Conservation (phyloP, 2,113 vertebrate genomes). For the Spermophilus dauricus region DNA sequence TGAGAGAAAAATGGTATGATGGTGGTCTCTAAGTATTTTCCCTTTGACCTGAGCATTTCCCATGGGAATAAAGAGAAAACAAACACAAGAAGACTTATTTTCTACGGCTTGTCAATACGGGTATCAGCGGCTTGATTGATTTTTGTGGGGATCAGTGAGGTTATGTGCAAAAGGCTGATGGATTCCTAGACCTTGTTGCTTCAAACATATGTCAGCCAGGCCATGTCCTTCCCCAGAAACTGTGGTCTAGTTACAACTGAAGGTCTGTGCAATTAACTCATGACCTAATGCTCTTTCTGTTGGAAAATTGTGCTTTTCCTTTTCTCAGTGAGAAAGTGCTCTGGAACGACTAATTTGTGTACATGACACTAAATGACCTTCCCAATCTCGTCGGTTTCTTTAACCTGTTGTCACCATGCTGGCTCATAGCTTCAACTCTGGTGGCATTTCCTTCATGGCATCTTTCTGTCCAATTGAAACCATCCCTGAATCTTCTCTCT, state of each 20-base stretch:
- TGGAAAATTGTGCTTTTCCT: background rate
- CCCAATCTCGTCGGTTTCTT: background rate
- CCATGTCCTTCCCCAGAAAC: background rate
- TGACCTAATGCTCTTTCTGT: background rate
- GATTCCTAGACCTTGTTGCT: slow-evolving; percentile 62
- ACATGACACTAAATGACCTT: background rate
- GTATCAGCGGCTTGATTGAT: slow-evolving; percentile 78
- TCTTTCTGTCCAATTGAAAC: background rate
- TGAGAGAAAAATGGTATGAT: slow-evolving; percentile 35
- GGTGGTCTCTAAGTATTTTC: slow-evolving; percentile 75
- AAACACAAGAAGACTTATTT: slow-evolving; percentile 75
- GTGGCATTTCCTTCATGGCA: background rate
- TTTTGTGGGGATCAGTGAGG: slow-evolving; percentile 75
- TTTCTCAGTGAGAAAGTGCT: background rate
- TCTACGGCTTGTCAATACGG: slow-evolving; percentile 70
- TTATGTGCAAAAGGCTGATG: slow-evolving; percentile 62
- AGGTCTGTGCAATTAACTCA: slow-evolving; percentile 17
- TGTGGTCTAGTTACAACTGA: slow-evolving; percentile 17
- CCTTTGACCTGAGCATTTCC: slow-evolving; percentile 56
- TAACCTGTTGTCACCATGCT: background rate
- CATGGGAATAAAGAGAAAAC: slow-evolving; percentile 71
- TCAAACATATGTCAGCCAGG: slow-evolving; percentile 41
- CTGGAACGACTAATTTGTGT: background rate
- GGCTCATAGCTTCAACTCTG: background rate
- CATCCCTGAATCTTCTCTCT: background rate